Percentiles rank a stretch among this genome's conserved stretches.
Evolutionary conservation across 2,797 vertebrate genomes (phyloP).

Genomic region (Neopelma chrysocephalum): DNA sequence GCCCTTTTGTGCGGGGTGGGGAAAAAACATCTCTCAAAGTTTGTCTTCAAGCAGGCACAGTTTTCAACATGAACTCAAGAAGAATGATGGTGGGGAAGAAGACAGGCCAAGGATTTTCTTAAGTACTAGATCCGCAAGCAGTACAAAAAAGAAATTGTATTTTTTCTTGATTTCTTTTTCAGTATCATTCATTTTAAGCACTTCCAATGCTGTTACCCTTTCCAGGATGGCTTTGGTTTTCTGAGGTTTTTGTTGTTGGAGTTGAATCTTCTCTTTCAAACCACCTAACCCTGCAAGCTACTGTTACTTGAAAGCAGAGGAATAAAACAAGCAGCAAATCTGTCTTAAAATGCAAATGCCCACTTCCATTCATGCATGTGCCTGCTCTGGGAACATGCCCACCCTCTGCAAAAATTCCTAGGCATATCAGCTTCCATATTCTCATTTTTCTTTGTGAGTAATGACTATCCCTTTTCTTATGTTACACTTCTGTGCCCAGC

Average conservation of each 20-base stretch:
- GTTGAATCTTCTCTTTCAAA: neutral
- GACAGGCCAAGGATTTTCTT: neutral
- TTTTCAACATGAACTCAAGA: neutral
- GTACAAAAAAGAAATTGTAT: neutral
- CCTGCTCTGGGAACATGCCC: neutral
- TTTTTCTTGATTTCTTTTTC: neutral
- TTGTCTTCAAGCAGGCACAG: neutral
- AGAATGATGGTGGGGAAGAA: neutral
- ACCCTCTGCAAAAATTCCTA: constrained; percentile 8
- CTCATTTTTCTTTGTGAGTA: constrained; percentile 45
- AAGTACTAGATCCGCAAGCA: neutral
- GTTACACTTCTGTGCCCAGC: constrained; percentile 26
- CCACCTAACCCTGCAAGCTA: neutral
- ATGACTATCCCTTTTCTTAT: constrained; percentile 11
- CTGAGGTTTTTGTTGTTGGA: neutral
- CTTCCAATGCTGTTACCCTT: neutral
- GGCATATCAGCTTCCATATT: neutral
- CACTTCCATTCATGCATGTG: neutral
- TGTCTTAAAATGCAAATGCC: constrained; percentile 28
- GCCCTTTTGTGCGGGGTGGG: neutral
- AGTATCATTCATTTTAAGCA: neutral
- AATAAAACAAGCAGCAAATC: constrained; percentile 2
- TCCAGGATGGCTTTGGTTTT: neutral
- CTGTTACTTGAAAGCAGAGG: neutral
- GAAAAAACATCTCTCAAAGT: neutral